Conservation (phyloP, 2,797 vertebrate genomes). For the Lepidocolaptes lacrymiger region DNA sequence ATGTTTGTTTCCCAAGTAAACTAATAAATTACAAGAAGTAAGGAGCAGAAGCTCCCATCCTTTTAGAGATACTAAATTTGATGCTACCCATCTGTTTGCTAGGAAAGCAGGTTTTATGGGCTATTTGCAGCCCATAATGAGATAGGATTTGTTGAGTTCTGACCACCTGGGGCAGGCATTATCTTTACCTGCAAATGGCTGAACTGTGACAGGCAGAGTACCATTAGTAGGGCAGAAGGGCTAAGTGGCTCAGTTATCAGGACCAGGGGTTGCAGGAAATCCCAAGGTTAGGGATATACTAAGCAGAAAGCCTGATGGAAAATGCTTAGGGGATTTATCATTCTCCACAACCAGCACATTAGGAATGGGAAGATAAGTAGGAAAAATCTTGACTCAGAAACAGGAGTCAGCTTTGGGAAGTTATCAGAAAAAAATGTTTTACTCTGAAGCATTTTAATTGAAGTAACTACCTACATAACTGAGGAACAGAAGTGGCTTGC, state of each 20-base stretch:
- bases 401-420: background rate
- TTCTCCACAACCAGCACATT: background rate
- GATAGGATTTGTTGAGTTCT: background rate
- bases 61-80: slow-evolving; percentile 9
- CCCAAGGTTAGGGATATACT: background rate
- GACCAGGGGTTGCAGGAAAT: background rate
- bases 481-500: background rate
- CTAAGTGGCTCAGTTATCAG: background rate
- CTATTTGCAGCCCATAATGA: slow-evolving; percentile 1
- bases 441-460: background rate
- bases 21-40: background rate
- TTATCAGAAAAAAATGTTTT: background rate
- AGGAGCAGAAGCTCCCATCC: background rate
- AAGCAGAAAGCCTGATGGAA: background rate
- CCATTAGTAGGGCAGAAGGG: background rate
- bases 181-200: background rate
- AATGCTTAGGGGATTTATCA: background rate
- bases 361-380: background rate
- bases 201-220: background rate
- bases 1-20: background rate
- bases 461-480: background rate
- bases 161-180: background rate
- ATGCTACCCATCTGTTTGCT: slow-evolving; percentile 11
- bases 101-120: background rate
- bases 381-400: background rate